Base-by-base conservation (phyloP, 2,113 vertebrate species). In the Uropsilus gracilis region DNA sequence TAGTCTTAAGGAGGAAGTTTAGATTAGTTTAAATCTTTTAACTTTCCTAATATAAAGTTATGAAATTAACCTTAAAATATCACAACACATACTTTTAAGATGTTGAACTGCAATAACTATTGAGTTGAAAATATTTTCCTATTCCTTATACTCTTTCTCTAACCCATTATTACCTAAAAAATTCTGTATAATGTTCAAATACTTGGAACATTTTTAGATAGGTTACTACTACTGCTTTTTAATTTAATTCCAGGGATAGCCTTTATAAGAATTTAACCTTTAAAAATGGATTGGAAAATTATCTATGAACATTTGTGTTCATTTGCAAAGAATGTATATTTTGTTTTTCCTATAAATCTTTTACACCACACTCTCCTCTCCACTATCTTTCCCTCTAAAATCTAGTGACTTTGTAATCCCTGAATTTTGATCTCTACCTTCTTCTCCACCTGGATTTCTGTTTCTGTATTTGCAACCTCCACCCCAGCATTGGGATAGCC, bases 41-140 rank as follows among this genome's bases (percentile, higher is more conserved):
- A 61, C 18, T 81, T 92, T 83, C 81, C 59, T 81, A 69, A 55
- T 46, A 89, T 11, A 63, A 92, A 91, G 68, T 2, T 89, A 14
- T 81, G 59, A 39, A 55, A 75, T 94, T 80, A 10, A 16, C 39
- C 75, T 4, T 22, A 80, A 80, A 63, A 6, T 0, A 34, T 28
- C 55, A 2, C 6, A 61, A 53, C n/a, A 26, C 30, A 5, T 75
- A 88, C 32, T 87, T 50, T 94, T 84, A 14, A 85, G n/a, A 94
- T 17, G 16, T 11, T 66, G 4, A 84, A 44, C 53, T 64, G 12
- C 42, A 34, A 69, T 71, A 88, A 84, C 16, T 82, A 63, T 28
- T 48, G 28, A 83, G 28, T 57, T 64, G 53, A 77, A 89, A 91
- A 48, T 83, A 77, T 39, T 71, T 90, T 39, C 22, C 37, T 83